Conservation (phyloP, 2,797 vertebrate species). For the Catostomus latipinnis region DNA sequence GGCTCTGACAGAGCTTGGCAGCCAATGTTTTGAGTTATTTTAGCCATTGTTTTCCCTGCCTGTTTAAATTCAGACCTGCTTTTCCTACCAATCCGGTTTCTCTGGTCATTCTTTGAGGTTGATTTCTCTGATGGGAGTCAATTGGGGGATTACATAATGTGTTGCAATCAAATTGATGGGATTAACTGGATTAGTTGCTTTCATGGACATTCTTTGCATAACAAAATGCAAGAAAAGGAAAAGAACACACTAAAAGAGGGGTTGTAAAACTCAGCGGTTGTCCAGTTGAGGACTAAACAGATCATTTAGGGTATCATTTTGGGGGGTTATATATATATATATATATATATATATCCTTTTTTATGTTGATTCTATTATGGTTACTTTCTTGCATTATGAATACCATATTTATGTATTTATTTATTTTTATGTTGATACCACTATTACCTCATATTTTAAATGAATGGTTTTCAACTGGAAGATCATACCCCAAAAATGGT, state of each 20-base stretch:
- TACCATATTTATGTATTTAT: too few relatives aligned
- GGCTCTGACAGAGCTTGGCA: not conserved
- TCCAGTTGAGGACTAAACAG: not conserved
- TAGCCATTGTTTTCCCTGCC: not conserved
- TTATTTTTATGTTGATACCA: too few relatives aligned
- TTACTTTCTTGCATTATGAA: too few relatives aligned
- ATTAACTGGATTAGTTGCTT: conserved; percentile 67
- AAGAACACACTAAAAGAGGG: too few relatives aligned
- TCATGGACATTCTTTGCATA: conserved; percentile 26
- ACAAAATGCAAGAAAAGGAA: conserved; percentile 4
- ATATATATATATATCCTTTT: too few relatives aligned
- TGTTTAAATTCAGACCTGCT: conserved; percentile 58
- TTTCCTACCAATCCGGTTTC: conserved; percentile 67
- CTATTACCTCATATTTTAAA: too few relatives aligned
- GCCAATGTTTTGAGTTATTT: conserved; percentile 38
- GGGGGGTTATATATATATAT: not conserved
- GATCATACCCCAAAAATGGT: too few relatives aligned
- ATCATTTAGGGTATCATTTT: not conserved
- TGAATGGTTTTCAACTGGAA: too few relatives aligned
- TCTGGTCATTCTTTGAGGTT: conserved; percentile 69
- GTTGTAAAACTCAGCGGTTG: not conserved
- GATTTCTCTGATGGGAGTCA: conserved; percentile 74
- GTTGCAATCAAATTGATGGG: conserved; percentile 69
- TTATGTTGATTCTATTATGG: too few relatives aligned
- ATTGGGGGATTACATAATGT: conserved; percentile 65